phyloP scores from a whole-genome alignment of 2,888 invertebrate genomes.

The Tholera decimalis region DNA sequence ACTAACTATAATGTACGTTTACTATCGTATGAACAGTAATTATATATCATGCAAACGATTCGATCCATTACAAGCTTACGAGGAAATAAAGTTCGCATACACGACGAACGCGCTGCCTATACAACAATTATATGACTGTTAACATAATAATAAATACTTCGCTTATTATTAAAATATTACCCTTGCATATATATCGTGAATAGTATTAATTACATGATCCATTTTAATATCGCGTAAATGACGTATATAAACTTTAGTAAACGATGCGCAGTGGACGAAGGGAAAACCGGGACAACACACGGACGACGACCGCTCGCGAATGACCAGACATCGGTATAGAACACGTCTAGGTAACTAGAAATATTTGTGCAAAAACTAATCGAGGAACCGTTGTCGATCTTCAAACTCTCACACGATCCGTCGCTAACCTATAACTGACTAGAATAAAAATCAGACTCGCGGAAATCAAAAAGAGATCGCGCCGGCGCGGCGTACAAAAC shows the following conservation, averaged over 20 bases:
- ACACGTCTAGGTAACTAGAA: slow-evolving; percentile 45
- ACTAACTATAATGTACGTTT: slow-evolving; percentile 60
- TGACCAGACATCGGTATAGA: slow-evolving; percentile 45
- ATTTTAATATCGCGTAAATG: slow-evolving; percentile 61
- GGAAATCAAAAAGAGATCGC: slow-evolving; percentile 67
- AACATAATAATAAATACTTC: slow-evolving; percentile 69
- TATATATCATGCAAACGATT: slow-evolving; percentile 76
- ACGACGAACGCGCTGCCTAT: slow-evolving; percentile 58
- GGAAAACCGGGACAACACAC: slow-evolving; percentile 67
- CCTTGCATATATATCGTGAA: slow-evolving; percentile 76
- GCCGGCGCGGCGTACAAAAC: slow-evolving; percentile 62
- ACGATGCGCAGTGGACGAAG: slow-evolving; percentile 72
- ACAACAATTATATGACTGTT: slow-evolving; percentile 70
- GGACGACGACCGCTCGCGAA: slow-evolving; percentile 45
- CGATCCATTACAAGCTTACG: slow-evolving; percentile 78
- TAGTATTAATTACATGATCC: slow-evolving; percentile 61
- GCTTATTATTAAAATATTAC: slow-evolving; percentile 75
- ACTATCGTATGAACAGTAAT: slow-evolving; percentile 68
- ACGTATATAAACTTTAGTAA: slow-evolving; percentile 48
- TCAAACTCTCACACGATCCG: slow-evolving; percentile 57
- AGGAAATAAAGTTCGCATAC: slow-evolving; percentile 68
- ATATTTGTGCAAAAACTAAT: slow-evolving; percentile 75
- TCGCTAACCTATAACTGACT: slow-evolving; percentile 74
- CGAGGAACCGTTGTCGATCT: slow-evolving; percentile 64
- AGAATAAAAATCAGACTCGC: slow-evolving; percentile 84